These are phyloP conservation scores for Lasiurus cinereus DNA, from an alignment of 2,113 vertebrate species.

Conservation along the genomic window DNA sequence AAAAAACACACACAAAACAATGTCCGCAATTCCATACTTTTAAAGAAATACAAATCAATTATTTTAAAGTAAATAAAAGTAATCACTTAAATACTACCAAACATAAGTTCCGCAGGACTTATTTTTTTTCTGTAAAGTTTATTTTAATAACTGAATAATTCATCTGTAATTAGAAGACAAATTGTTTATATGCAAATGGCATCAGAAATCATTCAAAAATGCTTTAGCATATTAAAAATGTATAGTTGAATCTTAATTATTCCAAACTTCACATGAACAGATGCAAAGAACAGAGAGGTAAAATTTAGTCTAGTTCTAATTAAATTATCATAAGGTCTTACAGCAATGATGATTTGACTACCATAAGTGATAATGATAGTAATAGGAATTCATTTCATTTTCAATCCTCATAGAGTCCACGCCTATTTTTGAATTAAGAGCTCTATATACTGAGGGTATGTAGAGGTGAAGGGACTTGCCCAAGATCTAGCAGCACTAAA, in stretches of 20 bases:
- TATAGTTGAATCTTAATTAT: slow-evolving; percentile 55
- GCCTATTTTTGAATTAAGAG: neutral
- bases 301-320: neutral
- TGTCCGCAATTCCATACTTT: slow-evolving; percentile 29
- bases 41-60: slow-evolving; percentile 40
- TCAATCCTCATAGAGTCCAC: neutral
- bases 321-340: slow-evolving; percentile 36
- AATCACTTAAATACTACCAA: slow-evolving; percentile 31
- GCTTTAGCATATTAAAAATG: slow-evolving; percentile 65
- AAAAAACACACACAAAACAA: neutral
- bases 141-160: slow-evolving; percentile 70
- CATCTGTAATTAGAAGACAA: slow-evolving; percentile 70
- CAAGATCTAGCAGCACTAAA: neutral
- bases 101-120: slow-evolving; percentile 51
- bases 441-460: neutral
- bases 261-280: slow-evolving; percentile 32
- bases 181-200: slow-evolving; percentile 71
- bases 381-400: slow-evolving; percentile 21
- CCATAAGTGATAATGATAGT: neutral
- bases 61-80: slow-evolving; percentile 57
- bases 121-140: slow-evolving; percentile 11
- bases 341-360: neutral
- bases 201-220: slow-evolving; percentile 73
- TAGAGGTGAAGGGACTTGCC: neutral
- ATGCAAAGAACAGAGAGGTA: neutral